phyloP scores from a whole-genome alignment of 2,113 vertebrate species.

The Catharus minimus region DNA sequence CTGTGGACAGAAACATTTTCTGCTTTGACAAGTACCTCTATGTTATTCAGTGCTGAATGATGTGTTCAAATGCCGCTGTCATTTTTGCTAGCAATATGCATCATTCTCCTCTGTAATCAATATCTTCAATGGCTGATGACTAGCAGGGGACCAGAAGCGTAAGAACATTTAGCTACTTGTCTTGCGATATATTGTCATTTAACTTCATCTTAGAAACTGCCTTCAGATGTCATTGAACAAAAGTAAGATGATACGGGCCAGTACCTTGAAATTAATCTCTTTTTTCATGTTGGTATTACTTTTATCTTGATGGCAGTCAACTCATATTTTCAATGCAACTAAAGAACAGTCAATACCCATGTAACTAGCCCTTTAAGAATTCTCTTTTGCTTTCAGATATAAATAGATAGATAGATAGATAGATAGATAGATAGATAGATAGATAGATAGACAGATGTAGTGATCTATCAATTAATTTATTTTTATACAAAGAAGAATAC shows the following conservation, averaged over 20 bases:
- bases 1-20: conserved; percentile 46
- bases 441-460: neutral
- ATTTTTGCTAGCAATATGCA: conserved; percentile 38
- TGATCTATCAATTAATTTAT: neutral
- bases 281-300: neutral
- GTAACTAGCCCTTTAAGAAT: neutral
- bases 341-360: neutral
- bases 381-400: neutral
- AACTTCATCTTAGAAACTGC: conserved; percentile 45
- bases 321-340: neutral
- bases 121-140: conserved; percentile 46
- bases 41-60: conserved; percentile 50
- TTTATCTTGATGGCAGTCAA: neutral
- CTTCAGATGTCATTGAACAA: conserved; percentile 25
- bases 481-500: neutral
- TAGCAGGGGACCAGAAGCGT: conserved; percentile 1
- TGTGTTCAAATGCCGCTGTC: conserved; percentile 45
- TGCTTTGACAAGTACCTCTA: conserved; percentile 53
- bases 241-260: neutral
- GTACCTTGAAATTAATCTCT: conserved; percentile 35
- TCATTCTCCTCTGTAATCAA: conserved; percentile 62
- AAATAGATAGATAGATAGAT: neutral
- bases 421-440: neutral
- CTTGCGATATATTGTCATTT: conserved; percentile 40
- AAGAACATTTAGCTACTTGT: conserved; percentile 46